phyloP scores from a whole-genome alignment of 2,113 vertebrate genomes.

The Megaleporinus macrocephalus region DNA sequence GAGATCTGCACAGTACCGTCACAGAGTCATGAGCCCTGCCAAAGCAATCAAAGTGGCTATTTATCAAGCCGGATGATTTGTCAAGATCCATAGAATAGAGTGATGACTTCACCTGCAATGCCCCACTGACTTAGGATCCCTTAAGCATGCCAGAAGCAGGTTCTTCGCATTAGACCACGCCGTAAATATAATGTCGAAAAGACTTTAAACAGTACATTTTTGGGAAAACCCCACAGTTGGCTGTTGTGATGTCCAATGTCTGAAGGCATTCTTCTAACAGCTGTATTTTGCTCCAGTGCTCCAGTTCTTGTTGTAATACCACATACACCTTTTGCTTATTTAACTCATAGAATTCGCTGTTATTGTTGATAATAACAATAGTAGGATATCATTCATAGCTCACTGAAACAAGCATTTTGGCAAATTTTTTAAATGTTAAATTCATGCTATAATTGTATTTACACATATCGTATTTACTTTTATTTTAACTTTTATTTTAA shows the following conservation, averaged over 20 bases:
- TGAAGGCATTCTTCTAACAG: neutral
- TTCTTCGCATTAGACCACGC: neutral
- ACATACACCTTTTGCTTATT: neutral
- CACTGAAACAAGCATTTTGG: too few species aligned
- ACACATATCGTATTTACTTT: too few species aligned
- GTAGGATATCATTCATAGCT: too few species aligned
- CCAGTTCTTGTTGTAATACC: neutral
- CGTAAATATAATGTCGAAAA: neutral
- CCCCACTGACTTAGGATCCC: neutral
- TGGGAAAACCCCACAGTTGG: neutral
- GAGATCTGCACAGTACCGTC: neutral
- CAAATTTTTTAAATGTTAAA: too few species aligned
- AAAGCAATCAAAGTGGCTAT: slow-evolving; percentile 2
- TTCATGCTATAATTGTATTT: too few species aligned
- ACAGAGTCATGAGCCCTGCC: neutral
- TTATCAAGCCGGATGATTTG: slow-evolving; percentile 14
- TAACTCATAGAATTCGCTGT: neutral
- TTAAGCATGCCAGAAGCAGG: neutral
- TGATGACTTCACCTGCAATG: slow-evolving; percentile 6
- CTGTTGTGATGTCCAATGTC: neutral
- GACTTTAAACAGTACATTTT: neutral
- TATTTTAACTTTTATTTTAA: too few species aligned
- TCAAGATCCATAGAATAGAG: slow-evolving; percentile 5
- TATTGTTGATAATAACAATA: neutral
- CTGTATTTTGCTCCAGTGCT: neutral